These are phyloP conservation scores for Syrista parreyssii DNA, from an alignment of 2,888 invertebrate genomes.

Conservation along the genomic window DNA sequence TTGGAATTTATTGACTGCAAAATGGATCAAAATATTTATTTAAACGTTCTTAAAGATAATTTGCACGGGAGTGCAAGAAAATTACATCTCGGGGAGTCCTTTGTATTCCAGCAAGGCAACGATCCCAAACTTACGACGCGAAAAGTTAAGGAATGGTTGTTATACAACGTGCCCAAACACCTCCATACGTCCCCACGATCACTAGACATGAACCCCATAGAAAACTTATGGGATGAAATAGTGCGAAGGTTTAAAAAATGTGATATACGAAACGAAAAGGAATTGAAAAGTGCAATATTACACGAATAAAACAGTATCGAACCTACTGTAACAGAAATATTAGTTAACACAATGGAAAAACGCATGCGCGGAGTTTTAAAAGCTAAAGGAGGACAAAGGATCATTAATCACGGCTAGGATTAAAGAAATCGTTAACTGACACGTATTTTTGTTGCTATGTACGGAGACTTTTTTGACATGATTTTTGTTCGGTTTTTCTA, in stretches of 20 bases:
- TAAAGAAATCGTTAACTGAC: neutral
- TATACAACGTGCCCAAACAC: neutral
- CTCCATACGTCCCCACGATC: neutral
- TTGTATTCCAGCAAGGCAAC: constrained; percentile 3
- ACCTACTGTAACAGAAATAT: neutral
- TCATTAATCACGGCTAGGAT: no score
- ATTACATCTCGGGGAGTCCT: neutral
- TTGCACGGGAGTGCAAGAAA: constrained; percentile 6
- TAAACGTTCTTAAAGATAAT: constrained; percentile 12
- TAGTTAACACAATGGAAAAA: neutral
- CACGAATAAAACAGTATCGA: neutral
- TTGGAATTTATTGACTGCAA: constrained; percentile 10
- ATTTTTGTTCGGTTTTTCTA: neutral
- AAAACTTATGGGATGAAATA: neutral
- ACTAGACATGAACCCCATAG: neutral
- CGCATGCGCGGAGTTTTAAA: neutral
- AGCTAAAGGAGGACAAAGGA: neutral
- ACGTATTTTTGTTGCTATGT: neutral
- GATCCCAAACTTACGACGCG: constrained; percentile 11
- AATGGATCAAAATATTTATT: constrained; percentile 12
- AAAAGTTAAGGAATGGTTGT: neutral
- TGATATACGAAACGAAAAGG: neutral
- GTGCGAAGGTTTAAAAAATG: neutral
- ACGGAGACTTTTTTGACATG: neutral
- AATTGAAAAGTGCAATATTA: neutral